A percentile compares a stretch with the other conserved stretches of the same genome.
These are phyloP conservation scores for Amphiduros pacificus DNA, from an alignment of 2,888 invertebrate species.

Conservation along the genomic window DNA sequence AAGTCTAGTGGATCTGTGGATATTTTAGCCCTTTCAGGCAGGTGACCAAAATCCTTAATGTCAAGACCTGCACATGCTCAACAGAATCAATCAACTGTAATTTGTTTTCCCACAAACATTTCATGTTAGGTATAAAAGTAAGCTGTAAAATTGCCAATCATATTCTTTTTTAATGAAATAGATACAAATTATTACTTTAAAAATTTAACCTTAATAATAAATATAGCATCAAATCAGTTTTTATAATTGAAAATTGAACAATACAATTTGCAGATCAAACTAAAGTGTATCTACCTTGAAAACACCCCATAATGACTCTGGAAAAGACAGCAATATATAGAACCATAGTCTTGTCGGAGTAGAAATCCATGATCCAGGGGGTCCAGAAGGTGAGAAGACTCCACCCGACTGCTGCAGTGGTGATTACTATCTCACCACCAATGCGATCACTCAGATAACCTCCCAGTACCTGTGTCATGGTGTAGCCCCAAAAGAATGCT, in stretches of 20 bases:
- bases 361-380: slow-evolving; percentile 54
- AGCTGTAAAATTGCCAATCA: too few species aligned
- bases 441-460: slow-evolving; percentile 63
- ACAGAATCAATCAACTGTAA: too few species aligned
- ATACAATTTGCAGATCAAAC: not conserved
- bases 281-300: slow-evolving; percentile 65
- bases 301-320: slow-evolving; percentile 69
- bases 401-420: slow-evolving; percentile 66
- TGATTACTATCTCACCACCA: slow-evolving; percentile 70
- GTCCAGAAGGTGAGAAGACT: slow-evolving; percentile 55
- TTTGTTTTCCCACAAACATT: too few species aligned
- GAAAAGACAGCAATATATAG: slow-evolving; percentile 67
- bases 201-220: too few species aligned
- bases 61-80: too few species aligned
- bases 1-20: too few species aligned
- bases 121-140: too few species aligned
- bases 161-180: too few species aligned
- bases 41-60: too few species aligned
- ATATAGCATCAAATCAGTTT: too few species aligned
- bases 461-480: slow-evolving; percentile 66
- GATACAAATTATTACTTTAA: too few species aligned
- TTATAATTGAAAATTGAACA: not conserved
- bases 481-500: slow-evolving; percentile 77
- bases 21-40: too few species aligned
- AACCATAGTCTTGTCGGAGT: slow-evolving; percentile 61